Conservation (phyloP, 2,113 vertebrate genomes). For the Zosterops pallidus region DNA sequence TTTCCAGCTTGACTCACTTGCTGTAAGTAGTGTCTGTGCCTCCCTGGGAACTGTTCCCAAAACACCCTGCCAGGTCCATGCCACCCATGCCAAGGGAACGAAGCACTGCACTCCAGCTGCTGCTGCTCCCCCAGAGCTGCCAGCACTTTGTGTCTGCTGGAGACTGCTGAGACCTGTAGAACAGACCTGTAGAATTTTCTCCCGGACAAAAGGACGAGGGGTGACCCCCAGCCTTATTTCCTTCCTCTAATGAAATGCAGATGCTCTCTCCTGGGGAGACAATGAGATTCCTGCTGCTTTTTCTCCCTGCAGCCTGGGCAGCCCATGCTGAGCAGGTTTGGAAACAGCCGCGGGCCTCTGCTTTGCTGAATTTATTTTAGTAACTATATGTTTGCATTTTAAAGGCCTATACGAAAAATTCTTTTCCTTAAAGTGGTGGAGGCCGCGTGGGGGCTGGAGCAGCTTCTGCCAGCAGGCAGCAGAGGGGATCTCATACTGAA, state of each 20-base stretch:
- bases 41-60: neutral
- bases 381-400: slow-evolving; percentile 41
- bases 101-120: neutral
- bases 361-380: neutral
- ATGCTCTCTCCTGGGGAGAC: neutral
- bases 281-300: slow-evolving; percentile 2
- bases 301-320: neutral
- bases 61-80: neutral
- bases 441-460: neutral
- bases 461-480: neutral
- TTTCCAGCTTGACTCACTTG: neutral
- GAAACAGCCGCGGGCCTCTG: neutral
- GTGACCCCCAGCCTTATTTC: neutral
- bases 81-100: neutral
- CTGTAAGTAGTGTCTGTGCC: neutral
- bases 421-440: neutral
- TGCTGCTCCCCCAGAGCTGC: neutral
- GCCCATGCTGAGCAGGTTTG: slow-evolving; percentile 16
- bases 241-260: slow-evolving; percentile 23
- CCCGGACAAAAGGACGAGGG: neutral
- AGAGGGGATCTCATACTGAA: neutral
- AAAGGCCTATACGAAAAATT: neutral
- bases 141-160: neutral
- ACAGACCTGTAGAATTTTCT: neutral
- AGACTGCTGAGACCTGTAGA: neutral